A percentile compares a stretch with the other conserved stretches of the same genome.
phyloP scores from a whole-genome alignment of 2,888 invertebrate species.

The Notodonta ziczac region DNA sequence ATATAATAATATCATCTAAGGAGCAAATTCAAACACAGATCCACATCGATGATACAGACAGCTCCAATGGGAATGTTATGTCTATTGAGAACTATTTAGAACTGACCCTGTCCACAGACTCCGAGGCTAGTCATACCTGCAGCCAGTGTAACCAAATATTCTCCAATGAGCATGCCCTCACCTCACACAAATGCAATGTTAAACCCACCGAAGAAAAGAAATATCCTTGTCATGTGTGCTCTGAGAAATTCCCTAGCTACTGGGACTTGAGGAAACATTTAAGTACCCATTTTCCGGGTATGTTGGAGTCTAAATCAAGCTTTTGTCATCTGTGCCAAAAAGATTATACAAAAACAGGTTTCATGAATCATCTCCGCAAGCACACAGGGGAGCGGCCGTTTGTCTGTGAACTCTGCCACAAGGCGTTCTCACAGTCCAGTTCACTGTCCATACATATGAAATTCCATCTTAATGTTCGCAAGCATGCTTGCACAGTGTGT shows the following conservation, averaged over 20 bases:
- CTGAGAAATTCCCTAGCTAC: slow-evolving; percentile 80
- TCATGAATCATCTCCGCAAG: slow-evolving; percentile 82
- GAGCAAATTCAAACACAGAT: slow-evolving; percentile 60
- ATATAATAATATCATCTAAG: slow-evolving; percentile 55
- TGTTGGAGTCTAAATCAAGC: slow-evolving; percentile 82
- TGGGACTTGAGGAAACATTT: slow-evolving; percentile 82
- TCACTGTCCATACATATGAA: slow-evolving; percentile 83
- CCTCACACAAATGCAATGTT: slow-evolving; percentile 74
- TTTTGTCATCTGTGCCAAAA: slow-evolving; percentile 83
- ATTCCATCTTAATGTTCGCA: slow-evolving; percentile 81
- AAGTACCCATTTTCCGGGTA: slow-evolving; percentile 80
- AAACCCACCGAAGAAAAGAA: slow-evolving; percentile 79
- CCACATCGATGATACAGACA: slow-evolving; percentile 74
- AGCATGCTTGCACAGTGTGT: slow-evolving; percentile 81
- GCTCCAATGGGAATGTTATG: slow-evolving; percentile 80
- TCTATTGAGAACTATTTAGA: slow-evolving; percentile 82
- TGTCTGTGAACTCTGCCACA: slow-evolving; percentile 81
- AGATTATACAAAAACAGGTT: slow-evolving; percentile 82
- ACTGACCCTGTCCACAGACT: slow-evolving; percentile 80
- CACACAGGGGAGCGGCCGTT: slow-evolving; percentile 82
- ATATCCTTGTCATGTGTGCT: slow-evolving; percentile 80
- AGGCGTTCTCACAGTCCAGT: slow-evolving; percentile 82
- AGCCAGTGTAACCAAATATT: slow-evolving; percentile 81
- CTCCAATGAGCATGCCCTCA: slow-evolving; percentile 72
- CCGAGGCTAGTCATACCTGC: slow-evolving; percentile 81